Conservation (phyloP, 1,140 invertebrate genomes). For the Tetramorium alpestre region DNA sequence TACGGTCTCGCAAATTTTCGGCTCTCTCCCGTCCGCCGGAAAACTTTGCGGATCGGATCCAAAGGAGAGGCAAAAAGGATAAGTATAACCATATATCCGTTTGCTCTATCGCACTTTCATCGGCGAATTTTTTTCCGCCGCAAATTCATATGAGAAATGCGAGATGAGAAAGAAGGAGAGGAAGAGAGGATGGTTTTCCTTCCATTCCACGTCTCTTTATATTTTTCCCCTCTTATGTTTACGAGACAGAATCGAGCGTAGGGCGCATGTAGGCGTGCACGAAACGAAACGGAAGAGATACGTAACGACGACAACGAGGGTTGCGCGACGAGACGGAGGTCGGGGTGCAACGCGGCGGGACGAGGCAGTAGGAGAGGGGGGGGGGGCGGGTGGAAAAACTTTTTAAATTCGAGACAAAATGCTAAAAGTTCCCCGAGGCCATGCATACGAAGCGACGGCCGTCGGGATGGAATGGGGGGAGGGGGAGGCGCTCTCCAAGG, state of each 20-base stretch:
- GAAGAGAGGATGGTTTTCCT: slow-evolving; percentile 10
- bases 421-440: too few species aligned
- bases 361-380: slow-evolving; percentile 54
- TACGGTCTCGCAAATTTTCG: slow-evolving; percentile 72
- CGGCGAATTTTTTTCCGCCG: slow-evolving; percentile 34
- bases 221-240: slow-evolving; percentile 63
- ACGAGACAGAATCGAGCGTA: slow-evolving; percentile 49
- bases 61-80: not conserved
- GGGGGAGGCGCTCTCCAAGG: slow-evolving; percentile 25
- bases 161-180: not conserved
- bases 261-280: slow-evolving; percentile 40
- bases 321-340: slow-evolving; percentile 20
- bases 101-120: slow-evolving; percentile 26
- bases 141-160: slow-evolving; percentile 29
- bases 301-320: slow-evolving; percentile 38
- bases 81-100: slow-evolving; percentile 24
- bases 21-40: not conserved
- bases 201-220: slow-evolving; percentile 54
- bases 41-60: slow-evolving; percentile 38
- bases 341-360: slow-evolving; percentile 25
- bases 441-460: too few species aligned
- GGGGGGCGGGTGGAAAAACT: slow-evolving; percentile 19
- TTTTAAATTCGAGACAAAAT: too few species aligned
- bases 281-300: slow-evolving; percentile 42
- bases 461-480: too few species aligned